Base-by-base conservation (phyloP, 1,140 invertebrate species). In the Ceratina calcarata region DNA sequence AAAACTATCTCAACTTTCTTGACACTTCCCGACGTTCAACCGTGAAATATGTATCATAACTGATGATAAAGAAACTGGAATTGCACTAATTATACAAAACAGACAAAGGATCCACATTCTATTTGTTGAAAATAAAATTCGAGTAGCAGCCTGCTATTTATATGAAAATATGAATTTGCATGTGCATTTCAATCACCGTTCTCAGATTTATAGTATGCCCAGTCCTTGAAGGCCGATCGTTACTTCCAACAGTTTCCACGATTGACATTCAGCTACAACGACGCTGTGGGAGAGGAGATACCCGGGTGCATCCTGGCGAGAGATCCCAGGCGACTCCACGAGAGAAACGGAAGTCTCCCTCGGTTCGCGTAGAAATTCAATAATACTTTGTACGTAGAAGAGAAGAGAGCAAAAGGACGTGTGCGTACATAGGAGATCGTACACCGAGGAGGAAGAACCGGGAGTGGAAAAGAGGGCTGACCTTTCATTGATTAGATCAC, bases 401-500 rank as follows among this genome's bases (percentile, higher is more conserved):
- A 32, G 22, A 57, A 57, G 58, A 68, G 58, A 76, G 73, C 65
- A 51, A 67, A 57, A 58, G 53, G 64, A 76, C 60, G 60, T 57
- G 60, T 58, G 69, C 55, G 20, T 64, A 51, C 22, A 62, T 49
- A 60, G 65, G 37, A 24, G 27, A 49, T 22, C 2, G 58, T 71
- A 67, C 62, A 49, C 18, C 4, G 15, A 22, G 12, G 4, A 20
- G 37, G 37, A 7, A 37, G 27, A 20, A 27, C 10, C 8, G 1
- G 18, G n/a, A 24, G 18, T 15, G 15, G 22, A 75, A 74, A 24
- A 61, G 55, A 49, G 12, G 72, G 22, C 72, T 68, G 55, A 80
- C 65, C 71, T 74, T 76, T 57, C 78, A 67, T 72, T 72, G 75
- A 81, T 81, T 78, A 78, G 62, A 78, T 81, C 58, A 70, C 51